phyloP scores from a whole-genome alignment of 2,797 vertebrate genomes.

The Anas georgica region DNA sequence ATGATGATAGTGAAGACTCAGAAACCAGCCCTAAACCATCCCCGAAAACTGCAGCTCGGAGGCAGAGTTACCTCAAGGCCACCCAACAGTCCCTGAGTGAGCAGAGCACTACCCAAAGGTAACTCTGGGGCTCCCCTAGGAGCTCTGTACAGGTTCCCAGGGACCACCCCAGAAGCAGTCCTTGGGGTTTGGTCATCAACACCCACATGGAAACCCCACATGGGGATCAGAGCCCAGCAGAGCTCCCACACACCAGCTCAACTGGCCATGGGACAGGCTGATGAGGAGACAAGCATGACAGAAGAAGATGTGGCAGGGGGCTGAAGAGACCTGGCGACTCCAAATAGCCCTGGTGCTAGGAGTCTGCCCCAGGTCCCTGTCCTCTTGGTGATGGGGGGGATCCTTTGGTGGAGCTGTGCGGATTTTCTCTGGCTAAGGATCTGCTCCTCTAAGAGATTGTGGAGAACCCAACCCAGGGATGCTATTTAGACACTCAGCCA shows the following conservation, averaged over 20 bases:
- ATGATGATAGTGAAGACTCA: constrained; percentile 97
- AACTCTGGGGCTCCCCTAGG: background rate
- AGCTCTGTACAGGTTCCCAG: background rate
- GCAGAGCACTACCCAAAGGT: constrained; percentile 95
- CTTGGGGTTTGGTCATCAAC: background rate
- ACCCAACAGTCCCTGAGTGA: constrained; percentile 98
- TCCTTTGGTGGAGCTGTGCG: background rate
- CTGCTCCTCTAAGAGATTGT: background rate
- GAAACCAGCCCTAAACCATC: constrained; percentile 97
- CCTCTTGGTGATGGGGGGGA: background rate
- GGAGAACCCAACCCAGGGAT: background rate
- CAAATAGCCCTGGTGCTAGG: background rate
- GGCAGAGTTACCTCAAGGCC: constrained; percentile 99
- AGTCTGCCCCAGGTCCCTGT: background rate
- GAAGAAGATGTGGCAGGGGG: background rate
- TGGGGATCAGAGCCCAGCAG: background rate
- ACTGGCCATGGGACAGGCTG: background rate
- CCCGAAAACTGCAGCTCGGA: constrained; percentile 92
- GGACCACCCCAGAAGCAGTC: background rate
- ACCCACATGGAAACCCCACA: background rate
- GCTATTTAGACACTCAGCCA: background rate
- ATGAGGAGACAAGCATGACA: background rate
- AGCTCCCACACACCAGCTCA: background rate
- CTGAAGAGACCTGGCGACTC: background rate
- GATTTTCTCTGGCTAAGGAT: background rate